Conservation (phyloP, 1,140 invertebrate genomes). For the Samia ricini region DNA sequence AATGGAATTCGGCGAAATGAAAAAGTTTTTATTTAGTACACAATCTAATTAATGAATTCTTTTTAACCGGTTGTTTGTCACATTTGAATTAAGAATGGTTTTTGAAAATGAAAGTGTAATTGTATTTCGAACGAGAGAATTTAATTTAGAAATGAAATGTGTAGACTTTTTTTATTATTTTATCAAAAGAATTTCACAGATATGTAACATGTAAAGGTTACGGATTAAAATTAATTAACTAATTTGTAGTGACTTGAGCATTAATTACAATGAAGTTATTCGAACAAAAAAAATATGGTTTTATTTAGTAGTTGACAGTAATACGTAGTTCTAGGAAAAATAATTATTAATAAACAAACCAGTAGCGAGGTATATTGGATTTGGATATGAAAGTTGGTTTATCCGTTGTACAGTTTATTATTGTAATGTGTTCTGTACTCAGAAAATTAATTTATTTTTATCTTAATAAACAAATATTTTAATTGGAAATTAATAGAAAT, state of each 20-base stretch:
- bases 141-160: background rate
- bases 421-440: too few relatives aligned
- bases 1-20: slow-evolving; percentile 47
- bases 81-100: background rate
- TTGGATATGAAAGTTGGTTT: too few relatives aligned
- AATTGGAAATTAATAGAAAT: too few relatives aligned
- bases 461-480: too few relatives aligned
- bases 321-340: background rate
- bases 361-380: slow-evolving; percentile 22
- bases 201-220: too few relatives aligned
- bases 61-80: slow-evolving; percentile 1
- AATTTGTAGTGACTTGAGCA: background rate
- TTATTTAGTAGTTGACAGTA: background rate
- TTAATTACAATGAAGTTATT: background rate
- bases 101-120: background rate
- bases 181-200: too few relatives aligned
- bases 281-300: background rate
- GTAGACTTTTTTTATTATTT: background rate
- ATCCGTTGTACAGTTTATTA: too few relatives aligned
- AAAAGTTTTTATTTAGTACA: slow-evolving; percentile 6
- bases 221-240: background rate
- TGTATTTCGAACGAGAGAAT: background rate
- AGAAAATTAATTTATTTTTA: too few relatives aligned
- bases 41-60: slow-evolving; percentile 6
- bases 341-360: slow-evolving; percentile 23